phyloP scores from a whole-genome alignment of 64 coral and sea anemone species.

The Pocillopora verrucosa region DNA sequence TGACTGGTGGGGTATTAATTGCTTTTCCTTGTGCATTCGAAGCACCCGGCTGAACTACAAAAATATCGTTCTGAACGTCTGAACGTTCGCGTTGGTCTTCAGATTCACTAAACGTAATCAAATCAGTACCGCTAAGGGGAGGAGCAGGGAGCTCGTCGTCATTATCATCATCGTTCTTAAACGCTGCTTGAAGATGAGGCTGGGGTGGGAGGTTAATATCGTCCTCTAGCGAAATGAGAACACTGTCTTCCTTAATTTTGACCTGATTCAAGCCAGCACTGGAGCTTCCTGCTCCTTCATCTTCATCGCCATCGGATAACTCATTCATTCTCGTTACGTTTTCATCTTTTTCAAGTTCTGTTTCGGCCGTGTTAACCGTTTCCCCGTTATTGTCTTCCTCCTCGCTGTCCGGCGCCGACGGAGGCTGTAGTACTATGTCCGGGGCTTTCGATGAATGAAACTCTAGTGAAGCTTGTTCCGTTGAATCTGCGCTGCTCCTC shows the following conservation, averaged over 20 bases:
- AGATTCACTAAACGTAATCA: constrained; percentile 51
- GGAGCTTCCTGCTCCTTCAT: neutral
- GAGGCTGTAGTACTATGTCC: constrained; percentile 60
- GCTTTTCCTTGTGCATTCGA: neutral
- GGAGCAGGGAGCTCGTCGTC: constrained; percentile 47
- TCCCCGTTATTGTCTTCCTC: constrained; percentile 55
- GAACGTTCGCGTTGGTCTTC: constrained; percentile 23
- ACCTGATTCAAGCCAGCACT: neutral
- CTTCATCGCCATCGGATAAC: constrained; percentile 18
- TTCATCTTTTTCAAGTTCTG: constrained; percentile 49
- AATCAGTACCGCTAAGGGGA: constrained; percentile 31
- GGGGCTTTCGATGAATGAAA: constrained; percentile 38
- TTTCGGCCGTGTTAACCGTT: constrained; percentile 37
- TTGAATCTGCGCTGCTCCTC: constrained; percentile 14
- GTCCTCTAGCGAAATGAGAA: constrained; percentile 53
- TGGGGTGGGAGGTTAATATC: constrained; percentile 29
- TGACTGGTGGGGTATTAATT: neutral
- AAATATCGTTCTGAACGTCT: constrained; percentile 10
- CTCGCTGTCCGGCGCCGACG: constrained; percentile 50
- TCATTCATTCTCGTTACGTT: neutral
- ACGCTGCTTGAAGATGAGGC: constrained; percentile 9
- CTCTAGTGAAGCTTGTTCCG: constrained; percentile 6
- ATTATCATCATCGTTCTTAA: constrained; percentile 21
- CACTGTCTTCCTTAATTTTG: constrained; percentile 16
- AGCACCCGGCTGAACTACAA: neutral